phyloP scores from a whole-genome alignment of 2,797 vertebrate species.

The Falco berigora region DNA sequence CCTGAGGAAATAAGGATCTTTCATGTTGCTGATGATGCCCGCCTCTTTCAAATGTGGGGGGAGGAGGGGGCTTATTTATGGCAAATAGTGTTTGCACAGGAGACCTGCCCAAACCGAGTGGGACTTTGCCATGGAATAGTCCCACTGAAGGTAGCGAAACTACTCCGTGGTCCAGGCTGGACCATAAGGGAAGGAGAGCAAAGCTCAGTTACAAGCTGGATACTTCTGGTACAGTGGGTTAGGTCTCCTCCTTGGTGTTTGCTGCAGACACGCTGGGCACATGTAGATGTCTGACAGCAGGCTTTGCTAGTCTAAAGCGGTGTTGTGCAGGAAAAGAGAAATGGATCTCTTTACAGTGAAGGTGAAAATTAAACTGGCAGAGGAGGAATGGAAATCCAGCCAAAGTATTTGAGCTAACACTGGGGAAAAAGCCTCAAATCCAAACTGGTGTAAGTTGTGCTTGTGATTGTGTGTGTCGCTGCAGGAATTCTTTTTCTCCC shows the following conservation, averaged over 20 bases:
- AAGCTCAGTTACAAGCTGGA: neutral
- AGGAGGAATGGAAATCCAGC: neutral
- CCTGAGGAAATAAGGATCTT: neutral
- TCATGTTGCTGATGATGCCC: neutral
- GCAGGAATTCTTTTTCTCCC: neutral
- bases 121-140: neutral
- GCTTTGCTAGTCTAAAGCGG: neutral
- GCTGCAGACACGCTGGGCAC: neutral
- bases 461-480: neutral
- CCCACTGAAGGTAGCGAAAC: neutral
- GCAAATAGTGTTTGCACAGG: neutral
- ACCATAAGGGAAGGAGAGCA: neutral
- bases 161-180: neutral
- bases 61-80: neutral
- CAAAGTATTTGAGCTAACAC: neutral
- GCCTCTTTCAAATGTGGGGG: neutral
- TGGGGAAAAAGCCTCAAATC: neutral
- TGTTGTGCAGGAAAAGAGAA: slow-evolving; percentile 7
- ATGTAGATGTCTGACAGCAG: neutral
- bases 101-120: neutral
- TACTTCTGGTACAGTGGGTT: neutral
- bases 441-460: neutral
- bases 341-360: neutral
- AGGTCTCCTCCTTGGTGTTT: neutral
- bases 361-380: slow-evolving; percentile 15